Base-by-base conservation (phyloP, 1,140 invertebrate genomes). In the Aphidius ervi region DNA sequence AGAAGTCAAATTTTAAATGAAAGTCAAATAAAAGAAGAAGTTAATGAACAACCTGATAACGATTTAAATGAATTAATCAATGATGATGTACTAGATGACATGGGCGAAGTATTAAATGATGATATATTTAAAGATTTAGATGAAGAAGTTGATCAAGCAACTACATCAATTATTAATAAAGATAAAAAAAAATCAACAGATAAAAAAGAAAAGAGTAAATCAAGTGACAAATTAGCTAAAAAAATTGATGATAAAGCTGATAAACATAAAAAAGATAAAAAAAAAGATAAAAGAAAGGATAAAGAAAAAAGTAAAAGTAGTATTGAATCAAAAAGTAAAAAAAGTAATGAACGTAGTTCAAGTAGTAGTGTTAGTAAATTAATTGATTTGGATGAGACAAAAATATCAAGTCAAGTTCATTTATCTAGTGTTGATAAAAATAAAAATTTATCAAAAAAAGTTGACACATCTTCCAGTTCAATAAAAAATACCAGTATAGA, bases 1-100 rank as follows among this genome's bases (percentile, higher is more conserved):
- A 37, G 42, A 40, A 54, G 39, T 41, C 52, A 54, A 39, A 42
- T 54, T 3, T 40, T 54, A 9, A 54, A 54, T 41, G 52, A 54
- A 10, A 54, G 52, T 54, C 52, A 54, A 20, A 42, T 54, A 9
- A 54, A 54, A 40, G 6, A 54, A 7, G 52, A 54, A 10, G 6
- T 41, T 37, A 2, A 37, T 52, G 52, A 6, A 6, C 4, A 39
- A 9, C 6, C 50, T n/a, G 40, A 42, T 9, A 9, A 54, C n/a
- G 5, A 48, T n/a, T 2, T 6, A 1, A 48, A n/a, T 20, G n/a
- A 48, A 20, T 20, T 20, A 6, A 23, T 48, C 5, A 20, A 48
- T 48, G n/a, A 46, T 46, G 6, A n/a, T 48, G 5, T 20, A 48
- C 23, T n/a, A 7, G 16, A 20, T 48, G 46, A 31, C 2, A 10